Evolutionary conservation across 2,797 vertebrate species (phyloP).

Genomic region (Knipowitschia caucasica): DNA sequence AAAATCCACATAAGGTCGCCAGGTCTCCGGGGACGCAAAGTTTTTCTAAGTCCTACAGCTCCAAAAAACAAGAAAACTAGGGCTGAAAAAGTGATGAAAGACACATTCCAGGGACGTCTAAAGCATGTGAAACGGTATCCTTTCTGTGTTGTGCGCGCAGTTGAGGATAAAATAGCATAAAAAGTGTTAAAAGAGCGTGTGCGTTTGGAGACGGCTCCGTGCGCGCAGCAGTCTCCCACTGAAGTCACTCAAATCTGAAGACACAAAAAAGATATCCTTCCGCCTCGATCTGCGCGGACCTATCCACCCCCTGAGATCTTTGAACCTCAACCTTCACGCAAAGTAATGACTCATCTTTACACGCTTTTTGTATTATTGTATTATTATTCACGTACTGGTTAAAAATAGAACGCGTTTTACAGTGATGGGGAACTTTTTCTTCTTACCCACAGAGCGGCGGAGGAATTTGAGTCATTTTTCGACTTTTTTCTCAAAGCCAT

Average conservation of each 20-base stretch:
- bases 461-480: conserved; percentile 80
- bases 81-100: background rate
- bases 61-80: conserved; percentile 15
- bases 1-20: conserved; percentile 82
- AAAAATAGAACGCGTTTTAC: fast-evolving
- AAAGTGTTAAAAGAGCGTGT: background rate
- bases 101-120: conserved; percentile 1
- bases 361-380: fast-evolving
- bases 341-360: fast-evolving
- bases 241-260: conserved; percentile 32
- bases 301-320: conserved; percentile 29
- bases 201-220: conserved; percentile 39
- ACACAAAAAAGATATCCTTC: conserved; percentile 64
- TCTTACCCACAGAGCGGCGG: conserved; percentile 67
- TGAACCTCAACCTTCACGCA: background rate
- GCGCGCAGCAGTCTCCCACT: conserved; percentile 25
- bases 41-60: conserved; percentile 47
- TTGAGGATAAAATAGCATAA: background rate
- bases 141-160: background rate
- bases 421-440: conserved; percentile 18
- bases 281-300: conserved; percentile 65
- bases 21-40: conserved; percentile 59
- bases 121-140: conserved; percentile 4
- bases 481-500: conserved; percentile 71
- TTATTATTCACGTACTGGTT: background rate